Conservation (phyloP, 2,797 vertebrate genomes). For the Gobionotothen gibberifrons region DNA sequence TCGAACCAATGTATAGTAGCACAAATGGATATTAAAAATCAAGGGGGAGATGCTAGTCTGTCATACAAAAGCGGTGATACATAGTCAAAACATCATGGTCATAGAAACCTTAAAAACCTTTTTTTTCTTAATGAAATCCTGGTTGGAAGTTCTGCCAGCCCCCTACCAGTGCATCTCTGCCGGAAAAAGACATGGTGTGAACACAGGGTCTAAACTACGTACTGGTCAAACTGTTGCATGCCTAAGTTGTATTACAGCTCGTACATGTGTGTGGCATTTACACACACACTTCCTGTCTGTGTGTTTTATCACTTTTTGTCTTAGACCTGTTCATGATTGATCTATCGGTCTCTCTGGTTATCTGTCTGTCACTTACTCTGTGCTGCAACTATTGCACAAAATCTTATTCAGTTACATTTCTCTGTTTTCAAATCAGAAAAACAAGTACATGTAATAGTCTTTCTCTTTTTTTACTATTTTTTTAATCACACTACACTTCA, state of each 20-base stretch:
- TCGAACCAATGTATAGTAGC: too few relatives aligned
- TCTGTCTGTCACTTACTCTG: not conserved
- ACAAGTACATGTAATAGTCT: conserved; percentile 12
- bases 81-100: too few relatives aligned
- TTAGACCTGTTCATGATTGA: conserved; percentile 19
- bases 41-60: too few relatives aligned
- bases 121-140: too few relatives aligned
- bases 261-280: not conserved
- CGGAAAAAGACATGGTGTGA: too few relatives aligned
- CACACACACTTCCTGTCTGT: too few relatives aligned
- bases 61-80: too few relatives aligned
- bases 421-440: conserved; percentile 15
- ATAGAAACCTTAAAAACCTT: too few relatives aligned
- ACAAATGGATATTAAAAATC: too few relatives aligned
- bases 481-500: not conserved
- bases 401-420: conserved; percentile 18
- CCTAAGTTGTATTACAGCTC: conserved; percentile 34
- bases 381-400: conserved; percentile 33
- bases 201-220: too few relatives aligned
- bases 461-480: not conserved
- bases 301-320: conserved; percentile 34
- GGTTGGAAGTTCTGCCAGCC: too few relatives aligned
- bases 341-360: conserved; percentile 35
- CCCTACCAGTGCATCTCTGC: too few relatives aligned
- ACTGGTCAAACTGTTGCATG: conserved; percentile 1